Percentiles rank a stretch among this genome's conserved stretches.
phyloP scores from a whole-genome alignment of 2,113 vertebrate species.

The Prionailurus viverrinus region DNA sequence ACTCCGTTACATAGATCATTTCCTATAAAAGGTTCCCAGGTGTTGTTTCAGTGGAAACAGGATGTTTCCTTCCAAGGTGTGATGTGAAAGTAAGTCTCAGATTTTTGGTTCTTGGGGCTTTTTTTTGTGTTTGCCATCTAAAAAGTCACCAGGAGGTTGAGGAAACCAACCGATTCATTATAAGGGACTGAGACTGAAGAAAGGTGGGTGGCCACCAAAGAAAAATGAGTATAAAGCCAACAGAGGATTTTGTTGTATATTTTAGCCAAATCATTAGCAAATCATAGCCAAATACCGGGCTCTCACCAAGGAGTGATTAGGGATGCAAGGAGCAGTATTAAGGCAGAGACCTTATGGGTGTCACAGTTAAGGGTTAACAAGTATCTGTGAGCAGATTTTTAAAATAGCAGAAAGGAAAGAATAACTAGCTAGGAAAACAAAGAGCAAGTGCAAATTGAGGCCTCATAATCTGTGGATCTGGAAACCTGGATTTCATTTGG shows the following conservation, averaged over 20 bases:
- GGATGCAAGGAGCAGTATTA: background rate
- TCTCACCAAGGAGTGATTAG: background rate
- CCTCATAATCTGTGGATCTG: background rate
- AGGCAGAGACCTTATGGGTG: background rate
- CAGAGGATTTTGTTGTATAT: background rate
- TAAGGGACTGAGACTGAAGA: background rate
- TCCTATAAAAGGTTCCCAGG: background rate
- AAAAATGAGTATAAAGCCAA: background rate
- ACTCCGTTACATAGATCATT: background rate
- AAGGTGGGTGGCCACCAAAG: background rate
- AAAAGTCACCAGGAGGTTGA: background rate
- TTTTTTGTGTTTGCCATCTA: background rate
- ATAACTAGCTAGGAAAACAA: background rate
- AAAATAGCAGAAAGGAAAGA: background rate
- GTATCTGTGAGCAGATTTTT: background rate
- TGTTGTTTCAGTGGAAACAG: background rate
- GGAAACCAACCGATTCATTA: background rate
- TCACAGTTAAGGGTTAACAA: background rate
- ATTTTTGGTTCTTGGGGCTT: background rate
- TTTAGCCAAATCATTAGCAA: background rate
- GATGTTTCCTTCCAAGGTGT: background rate
- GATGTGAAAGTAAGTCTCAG: background rate
- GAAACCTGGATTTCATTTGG: background rate
- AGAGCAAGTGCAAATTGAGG: background rate
- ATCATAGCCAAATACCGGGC: background rate